Conservation (phyloP, 1,140 invertebrate genomes). For the Philotrypesis tridentata region DNA sequence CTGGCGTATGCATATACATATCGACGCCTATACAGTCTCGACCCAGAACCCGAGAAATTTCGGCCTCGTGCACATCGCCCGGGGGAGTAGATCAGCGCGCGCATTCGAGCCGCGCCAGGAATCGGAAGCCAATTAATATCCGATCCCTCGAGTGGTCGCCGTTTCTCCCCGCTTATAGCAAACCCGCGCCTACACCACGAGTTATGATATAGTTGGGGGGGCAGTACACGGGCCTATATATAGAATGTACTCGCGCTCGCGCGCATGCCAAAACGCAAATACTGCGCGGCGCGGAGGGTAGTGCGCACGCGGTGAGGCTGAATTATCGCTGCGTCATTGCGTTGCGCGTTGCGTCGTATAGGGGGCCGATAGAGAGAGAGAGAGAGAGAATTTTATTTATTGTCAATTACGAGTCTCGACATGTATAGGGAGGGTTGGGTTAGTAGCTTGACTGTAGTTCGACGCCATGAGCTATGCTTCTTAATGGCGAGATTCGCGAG, state of each 20-base stretch:
- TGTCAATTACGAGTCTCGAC: too few relatives aligned
- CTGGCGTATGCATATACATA: too few relatives aligned
- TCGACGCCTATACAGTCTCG: too few relatives aligned
- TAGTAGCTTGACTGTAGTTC: too few relatives aligned
- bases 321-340: slow-evolving; percentile 29
- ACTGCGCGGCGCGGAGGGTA: neutral
- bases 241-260: neutral
- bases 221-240: too few relatives aligned
- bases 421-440: too few relatives aligned
- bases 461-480: too few relatives aligned
- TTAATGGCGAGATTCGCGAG: too few relatives aligned
- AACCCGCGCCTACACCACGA: neutral
- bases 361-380: too few relatives aligned
- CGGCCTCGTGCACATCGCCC: neutral
- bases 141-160: slow-evolving; percentile 50
- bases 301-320: too few relatives aligned
- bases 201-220: slow-evolving; percentile 62
- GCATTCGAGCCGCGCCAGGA: slow-evolving; percentile 51
- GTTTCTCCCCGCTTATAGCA: neutral
- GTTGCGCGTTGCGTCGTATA: neutral
- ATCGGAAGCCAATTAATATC: slow-evolving; percentile 73
- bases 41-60: neutral
- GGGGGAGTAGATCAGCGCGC: neutral
- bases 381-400: too few relatives aligned
- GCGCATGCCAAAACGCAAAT: neutral